phyloP scores from a whole-genome alignment of 2,113 vertebrate species.

The Speoplatyrhinus poulsoni region DNA sequence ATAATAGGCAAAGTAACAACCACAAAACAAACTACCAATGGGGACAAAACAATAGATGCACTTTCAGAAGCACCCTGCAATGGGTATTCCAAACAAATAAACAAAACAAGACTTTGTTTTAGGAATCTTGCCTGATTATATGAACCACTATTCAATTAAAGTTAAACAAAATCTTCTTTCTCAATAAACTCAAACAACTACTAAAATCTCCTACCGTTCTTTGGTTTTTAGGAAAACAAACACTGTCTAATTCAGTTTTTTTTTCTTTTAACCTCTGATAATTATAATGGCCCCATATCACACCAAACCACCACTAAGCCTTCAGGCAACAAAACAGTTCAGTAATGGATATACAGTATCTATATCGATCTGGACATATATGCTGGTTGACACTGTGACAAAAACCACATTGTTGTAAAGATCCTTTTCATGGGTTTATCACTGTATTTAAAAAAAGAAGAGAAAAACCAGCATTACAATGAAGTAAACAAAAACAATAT shows the following conservation, averaged over 20 bases:
- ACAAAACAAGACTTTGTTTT: conserved; percentile 18
- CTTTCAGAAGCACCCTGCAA: conserved; percentile 59
- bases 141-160: conserved; percentile 6
- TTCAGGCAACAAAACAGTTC: conserved; percentile 29
- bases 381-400: conserved; percentile 28
- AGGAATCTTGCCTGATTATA: conserved; percentile 43
- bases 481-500: conserved; percentile 18
- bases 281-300: conserved; percentile 45
- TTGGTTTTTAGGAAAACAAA: conserved; percentile 73
- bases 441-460: background rate
- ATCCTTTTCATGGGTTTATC: conserved; percentile 7
- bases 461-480: conserved; percentile 18
- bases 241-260: conserved; percentile 48
- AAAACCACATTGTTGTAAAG: background rate
- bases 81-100: conserved; percentile 32
- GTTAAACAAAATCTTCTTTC: conserved; percentile 49
- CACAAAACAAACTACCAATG: conserved; percentile 59
- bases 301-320: conserved; percentile 16
- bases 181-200: conserved; percentile 47
- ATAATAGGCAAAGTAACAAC: conserved; percentile 66
- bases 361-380: conserved; percentile 18
- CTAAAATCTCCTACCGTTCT: conserved; percentile 63
- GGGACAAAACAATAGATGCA: conserved; percentile 45
- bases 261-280: conserved; percentile 32
- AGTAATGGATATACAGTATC: conserved; percentile 4